Conservation (phyloP, 1,140 invertebrate species). For the Bombus huntii region DNA sequence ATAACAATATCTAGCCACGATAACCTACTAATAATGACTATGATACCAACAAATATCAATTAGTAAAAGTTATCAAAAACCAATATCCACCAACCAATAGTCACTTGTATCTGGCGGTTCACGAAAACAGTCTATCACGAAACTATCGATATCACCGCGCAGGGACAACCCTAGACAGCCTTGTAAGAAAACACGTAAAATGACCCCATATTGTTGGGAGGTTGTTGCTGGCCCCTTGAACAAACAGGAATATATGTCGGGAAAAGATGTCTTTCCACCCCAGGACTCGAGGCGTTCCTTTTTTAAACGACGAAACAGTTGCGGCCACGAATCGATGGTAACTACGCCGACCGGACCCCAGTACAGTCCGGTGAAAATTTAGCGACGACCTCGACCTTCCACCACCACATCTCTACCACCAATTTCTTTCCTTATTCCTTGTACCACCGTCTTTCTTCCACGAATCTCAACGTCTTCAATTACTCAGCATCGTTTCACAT, state of each 20-base stretch:
- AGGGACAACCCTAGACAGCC: conserved; percentile 46
- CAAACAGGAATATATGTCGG: conserved; percentile 80
- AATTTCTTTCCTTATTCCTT: too few relatives aligned
- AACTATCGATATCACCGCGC: conserved; percentile 14
- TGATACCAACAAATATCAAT: too few relatives aligned
- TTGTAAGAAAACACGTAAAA: conserved; percentile 71
- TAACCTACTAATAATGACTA: too few relatives aligned
- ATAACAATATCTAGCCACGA: too few relatives aligned
- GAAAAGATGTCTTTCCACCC: conserved; percentile 78
- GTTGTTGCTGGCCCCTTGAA: conserved; percentile 75
- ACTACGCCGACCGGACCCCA: conserved; percentile 79
- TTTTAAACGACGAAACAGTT: conserved; percentile 82
- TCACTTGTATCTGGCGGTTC: too few relatives aligned
- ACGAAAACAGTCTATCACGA: neutral
- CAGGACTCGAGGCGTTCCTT: conserved; percentile 75
- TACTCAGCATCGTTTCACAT: too few relatives aligned
- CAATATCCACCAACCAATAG: too few relatives aligned
- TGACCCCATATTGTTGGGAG: conserved; percentile 73
- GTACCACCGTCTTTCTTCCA: neutral
- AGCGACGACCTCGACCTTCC: conserved; percentile 34
- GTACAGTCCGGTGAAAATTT: conserved; percentile 75
- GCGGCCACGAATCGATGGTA: conserved; percentile 82
- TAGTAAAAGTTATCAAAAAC: too few relatives aligned
- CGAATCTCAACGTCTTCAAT: neutral
- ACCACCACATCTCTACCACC: neutral